Percentiles rank a stretch among this genome's conserved stretches.
phyloP scores from a whole-genome alignment of 1,140 invertebrate genomes.

The Lordiphosa stackelbergi region DNA sequence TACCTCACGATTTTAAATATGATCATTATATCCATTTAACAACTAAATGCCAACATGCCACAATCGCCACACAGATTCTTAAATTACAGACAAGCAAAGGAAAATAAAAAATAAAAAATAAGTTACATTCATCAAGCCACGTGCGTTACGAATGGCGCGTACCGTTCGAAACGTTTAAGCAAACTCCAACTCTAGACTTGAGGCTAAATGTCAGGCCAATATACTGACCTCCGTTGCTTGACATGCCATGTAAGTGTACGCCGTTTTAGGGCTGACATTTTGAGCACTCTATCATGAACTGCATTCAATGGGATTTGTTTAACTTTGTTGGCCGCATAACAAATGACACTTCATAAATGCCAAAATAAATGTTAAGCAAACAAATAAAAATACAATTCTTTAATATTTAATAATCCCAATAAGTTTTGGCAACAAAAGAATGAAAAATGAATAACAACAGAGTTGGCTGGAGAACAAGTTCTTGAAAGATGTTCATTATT shows the following conservation, averaged over 20 bases:
- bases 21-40: constrained; percentile 54
- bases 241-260: constrained; percentile 43
- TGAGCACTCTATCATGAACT: constrained; percentile 5
- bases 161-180: constrained; percentile 21
- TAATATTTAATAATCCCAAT: constrained; percentile 43
- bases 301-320: constrained; percentile 27
- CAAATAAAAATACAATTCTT: constrained; percentile 18
- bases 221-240: constrained; percentile 60
- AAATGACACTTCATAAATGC: constrained; percentile 10
- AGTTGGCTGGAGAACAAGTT: constrained; percentile 13
- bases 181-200: constrained; percentile 15
- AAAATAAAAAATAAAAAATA: constrained; percentile 4
- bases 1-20: constrained; percentile 59
- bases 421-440: constrained; percentile 23
- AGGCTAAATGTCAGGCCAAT: constrained; percentile 63
- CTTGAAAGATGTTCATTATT: constrained; percentile 41
- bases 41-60: constrained; percentile 48
- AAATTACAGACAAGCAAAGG: constrained; percentile 33
- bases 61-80: constrained; percentile 28
- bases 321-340: constrained; percentile 23
- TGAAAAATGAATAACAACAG: constrained; percentile 21
- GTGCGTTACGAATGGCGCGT: constrained; percentile 69
- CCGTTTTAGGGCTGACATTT: constrained; percentile 69
- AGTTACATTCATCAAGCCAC: constrained; percentile 54
- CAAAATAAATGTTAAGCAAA: constrained; percentile 9